Evolutionary conservation across 2,797 vertebrate genomes (phyloP).

Genomic region (Meriones psammophilus): DNA sequence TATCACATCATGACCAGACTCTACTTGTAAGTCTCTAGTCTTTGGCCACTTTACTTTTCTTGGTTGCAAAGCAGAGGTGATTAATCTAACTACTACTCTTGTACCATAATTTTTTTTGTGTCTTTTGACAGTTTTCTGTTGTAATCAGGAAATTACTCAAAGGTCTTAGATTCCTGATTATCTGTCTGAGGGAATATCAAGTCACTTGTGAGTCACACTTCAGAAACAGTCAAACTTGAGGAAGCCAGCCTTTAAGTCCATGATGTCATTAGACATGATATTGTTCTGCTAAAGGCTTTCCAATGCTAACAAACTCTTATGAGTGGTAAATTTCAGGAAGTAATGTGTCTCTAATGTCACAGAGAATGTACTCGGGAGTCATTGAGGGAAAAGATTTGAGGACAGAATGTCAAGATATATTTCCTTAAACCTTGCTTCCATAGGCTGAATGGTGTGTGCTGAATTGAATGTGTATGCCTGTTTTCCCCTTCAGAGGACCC

Average conservation of each 20-base stretch:
- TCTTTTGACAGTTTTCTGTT: background rate
- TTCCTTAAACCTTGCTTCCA: background rate
- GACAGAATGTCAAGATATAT: background rate
- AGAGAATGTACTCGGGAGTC: background rate
- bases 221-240: conserved; percentile 14
- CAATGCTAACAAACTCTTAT: conserved; percentile 6
- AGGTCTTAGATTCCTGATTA: background rate
- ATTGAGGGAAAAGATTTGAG: background rate
- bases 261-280: background rate
- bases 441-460: background rate
- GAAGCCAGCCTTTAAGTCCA: background rate
- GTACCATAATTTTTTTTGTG: background rate
- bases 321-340: background rate
- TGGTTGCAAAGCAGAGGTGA: background rate
- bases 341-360: background rate
- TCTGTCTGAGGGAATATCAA: background rate
- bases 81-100: background rate
- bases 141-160: background rate
- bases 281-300: background rate
- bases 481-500: background rate
- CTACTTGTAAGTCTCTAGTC: background rate
- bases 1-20: background rate
- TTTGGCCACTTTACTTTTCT: background rate
- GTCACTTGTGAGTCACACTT: background rate
- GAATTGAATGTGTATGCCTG: background rate